Base-by-base conservation (phyloP, 2,888 invertebrate genomes). In the Tetheella fluctuosa region DNA sequence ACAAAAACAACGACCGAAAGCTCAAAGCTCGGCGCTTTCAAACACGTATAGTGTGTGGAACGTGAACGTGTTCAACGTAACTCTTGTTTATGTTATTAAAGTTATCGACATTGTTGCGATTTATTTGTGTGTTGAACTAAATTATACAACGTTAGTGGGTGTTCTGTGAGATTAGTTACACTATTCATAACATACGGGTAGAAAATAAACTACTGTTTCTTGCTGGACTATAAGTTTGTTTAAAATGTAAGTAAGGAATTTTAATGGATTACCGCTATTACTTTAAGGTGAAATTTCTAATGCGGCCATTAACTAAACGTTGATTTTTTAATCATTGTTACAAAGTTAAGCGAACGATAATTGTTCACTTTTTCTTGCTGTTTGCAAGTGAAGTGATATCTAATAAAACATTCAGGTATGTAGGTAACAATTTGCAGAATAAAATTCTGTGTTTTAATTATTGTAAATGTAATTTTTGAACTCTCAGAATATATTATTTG, bases 1-100 rank as follows among this genome's bases (percentile, higher is more conserved):
- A 85, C 85, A 85, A 88, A 89, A 90, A 87, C 87, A 86, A 64
- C 65, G 69, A 70, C 65, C 67, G 69, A 70, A 81, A 81, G 81
- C 84, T 83, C 74, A 73, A 81, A 83, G 81, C 81, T 77, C 67
- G 68, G 68, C 73, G 75, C 68, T 77, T 71, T 74, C 77, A 67
- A 72, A 73, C 34, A 75, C 70, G 68, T 64, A 75, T 68, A 66
- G 77, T 80, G 70, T 68, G 63, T 70, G 62, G 59, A 62, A 61
- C 66, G 61, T 68, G 69, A 73, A 75, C 76, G 77, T 74, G 73
- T 67, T 69, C 20, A 23, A 59, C 53, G 60, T 63, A 70, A 62
- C 62, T 60, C 59, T 64, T 77, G 74, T 83, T 80, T 82, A 83
- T 86, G 80, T 84, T 86, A 81, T 86, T 76, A 71, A 76, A 71